Conservation (phyloP, 2,797 vertebrate species). For the Coendou prehensilis region DNA sequence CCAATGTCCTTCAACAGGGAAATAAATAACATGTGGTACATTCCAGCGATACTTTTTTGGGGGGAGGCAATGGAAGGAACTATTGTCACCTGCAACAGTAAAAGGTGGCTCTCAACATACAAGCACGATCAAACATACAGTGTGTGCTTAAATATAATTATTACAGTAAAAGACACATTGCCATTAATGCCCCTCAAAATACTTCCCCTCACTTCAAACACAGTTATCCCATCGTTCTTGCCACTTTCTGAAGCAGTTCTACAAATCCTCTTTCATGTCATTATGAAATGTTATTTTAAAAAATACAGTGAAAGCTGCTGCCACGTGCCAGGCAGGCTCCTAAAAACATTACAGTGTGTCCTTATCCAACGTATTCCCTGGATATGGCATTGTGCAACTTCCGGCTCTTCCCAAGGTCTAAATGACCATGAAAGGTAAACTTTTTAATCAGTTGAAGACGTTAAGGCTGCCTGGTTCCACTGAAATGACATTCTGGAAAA, state of each 20-base stretch:
- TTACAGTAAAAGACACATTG: not conserved
- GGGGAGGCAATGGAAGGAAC: not conserved
- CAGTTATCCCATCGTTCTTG: not conserved
- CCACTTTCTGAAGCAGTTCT: not conserved
- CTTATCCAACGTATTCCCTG: not conserved
- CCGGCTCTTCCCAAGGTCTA: not conserved
- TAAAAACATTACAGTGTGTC: not conserved
- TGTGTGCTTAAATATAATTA: not conserved
- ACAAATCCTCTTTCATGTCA: not conserved
- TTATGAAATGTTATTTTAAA: not conserved
- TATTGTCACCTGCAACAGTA: not conserved
- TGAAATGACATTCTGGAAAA: conserved; percentile 10
- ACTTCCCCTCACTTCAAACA: not conserved
- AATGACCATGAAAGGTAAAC: not conserved
- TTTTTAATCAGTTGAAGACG: not conserved
- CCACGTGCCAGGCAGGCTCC: not conserved
- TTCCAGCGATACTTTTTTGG: not conserved
- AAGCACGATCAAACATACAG: not conserved
- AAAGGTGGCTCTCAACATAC: not conserved
- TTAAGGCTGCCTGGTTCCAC: not conserved
- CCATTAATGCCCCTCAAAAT: not conserved
- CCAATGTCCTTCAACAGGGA: not conserved
- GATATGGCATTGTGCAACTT: not conserved
- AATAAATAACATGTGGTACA: no score
- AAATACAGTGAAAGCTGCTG: not conserved